Base-by-base conservation (phyloP, 1,140 invertebrate species). In the Epicauta chinensis region DNA sequence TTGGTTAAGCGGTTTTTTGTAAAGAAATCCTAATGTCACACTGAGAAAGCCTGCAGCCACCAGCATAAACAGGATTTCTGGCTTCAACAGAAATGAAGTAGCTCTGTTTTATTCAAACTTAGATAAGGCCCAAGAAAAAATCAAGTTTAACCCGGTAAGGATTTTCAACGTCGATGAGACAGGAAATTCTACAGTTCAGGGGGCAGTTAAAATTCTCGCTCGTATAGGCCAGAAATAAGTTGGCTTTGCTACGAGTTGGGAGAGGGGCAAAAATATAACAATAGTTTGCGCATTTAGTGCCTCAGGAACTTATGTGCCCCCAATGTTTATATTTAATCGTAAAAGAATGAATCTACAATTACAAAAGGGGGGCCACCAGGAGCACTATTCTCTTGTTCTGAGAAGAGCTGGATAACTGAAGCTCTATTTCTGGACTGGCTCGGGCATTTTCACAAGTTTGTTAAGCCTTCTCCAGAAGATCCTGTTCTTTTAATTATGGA, bases 361-460 rank as follows among this genome's bases (percentile, higher is more conserved):
- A 48, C 44, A 40, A 63, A 53, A 50, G 51, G 58, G 49, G 64
- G 61, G 6, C 65, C 65, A 37, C 11, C 49, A 44, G 53, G 58
- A 23, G 59, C 65, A 16, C 32, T 58, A 45, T 58, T 59, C 30
- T 16, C 48, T 17, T 61, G 56, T 39, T 61, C 59, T 1, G 49
- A 52, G 42, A 66, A 61, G 55, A 68, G 68, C 32, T 73, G 59
- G 54, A 62, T 51, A n/a, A 60, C 3, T 29, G 42, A 44, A 30
- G 14, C 1, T 5, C 5, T 58, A 31, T 71, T 69, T 53, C 42
- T 68, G 1, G 32, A 47, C 7, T 70, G 63, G 51, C 41, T 70
- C 29, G 14, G 67, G 41, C 63, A 71, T 55, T 71, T 72, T 49
- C 42, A 59, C 12, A 56, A 59, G 16, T 51, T 70, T 62, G 59